A percentile compares a stretch with the other conserved stretches of the same genome.
Conservation (phyloP, 1,140 invertebrate species). For the Prorops nasuta region DNA sequence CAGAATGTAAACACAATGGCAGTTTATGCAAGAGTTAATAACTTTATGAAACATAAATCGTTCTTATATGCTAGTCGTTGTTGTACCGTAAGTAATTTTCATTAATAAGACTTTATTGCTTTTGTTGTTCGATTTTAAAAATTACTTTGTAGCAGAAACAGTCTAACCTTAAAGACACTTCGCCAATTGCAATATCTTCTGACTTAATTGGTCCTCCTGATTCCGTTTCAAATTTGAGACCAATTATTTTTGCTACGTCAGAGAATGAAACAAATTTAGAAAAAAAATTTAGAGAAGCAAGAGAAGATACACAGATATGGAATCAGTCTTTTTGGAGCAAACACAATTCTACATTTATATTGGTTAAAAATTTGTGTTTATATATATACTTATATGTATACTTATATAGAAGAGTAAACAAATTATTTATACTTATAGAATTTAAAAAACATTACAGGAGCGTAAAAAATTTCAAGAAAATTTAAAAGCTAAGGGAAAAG, state of each 20-base stretch:
- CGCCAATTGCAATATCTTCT: constrained; percentile 8
- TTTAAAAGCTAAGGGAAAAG: constrained; percentile 53
- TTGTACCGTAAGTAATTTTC: too few relatives aligned
- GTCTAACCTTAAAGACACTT: constrained; percentile 11
- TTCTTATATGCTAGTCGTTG: too few relatives aligned
- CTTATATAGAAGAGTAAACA: too few relatives aligned
- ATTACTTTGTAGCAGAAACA: background rate
- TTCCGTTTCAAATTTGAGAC: constrained; percentile 73
- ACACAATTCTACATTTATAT: constrained; percentile 71
- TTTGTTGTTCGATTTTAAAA: background rate
- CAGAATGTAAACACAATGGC: too few relatives aligned
- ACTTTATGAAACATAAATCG: too few relatives aligned
- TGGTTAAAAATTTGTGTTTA: constrained; percentile 47
- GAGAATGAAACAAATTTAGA: constrained; percentile 67
- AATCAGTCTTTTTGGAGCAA: constrained; percentile 78
- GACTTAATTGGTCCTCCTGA: constrained; percentile 74
- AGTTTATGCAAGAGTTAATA: too few relatives aligned
- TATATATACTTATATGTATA: too few relatives aligned
- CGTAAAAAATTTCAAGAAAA: constrained; percentile 63
- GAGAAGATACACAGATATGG: constrained; percentile 72
- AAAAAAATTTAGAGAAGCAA: constrained; percentile 62
- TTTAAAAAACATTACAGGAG: constrained; percentile 65
- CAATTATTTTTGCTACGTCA: constrained; percentile 65
- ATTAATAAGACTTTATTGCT: too few relatives aligned
- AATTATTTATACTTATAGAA: background rate